A percentile compares a stretch with the other conserved stretches of the same genome.
These are phyloP conservation scores for Aphelenchoides avenae DNA, from an alignment of 1,140 invertebrate genomes.

Conservation along the genomic window DNA sequence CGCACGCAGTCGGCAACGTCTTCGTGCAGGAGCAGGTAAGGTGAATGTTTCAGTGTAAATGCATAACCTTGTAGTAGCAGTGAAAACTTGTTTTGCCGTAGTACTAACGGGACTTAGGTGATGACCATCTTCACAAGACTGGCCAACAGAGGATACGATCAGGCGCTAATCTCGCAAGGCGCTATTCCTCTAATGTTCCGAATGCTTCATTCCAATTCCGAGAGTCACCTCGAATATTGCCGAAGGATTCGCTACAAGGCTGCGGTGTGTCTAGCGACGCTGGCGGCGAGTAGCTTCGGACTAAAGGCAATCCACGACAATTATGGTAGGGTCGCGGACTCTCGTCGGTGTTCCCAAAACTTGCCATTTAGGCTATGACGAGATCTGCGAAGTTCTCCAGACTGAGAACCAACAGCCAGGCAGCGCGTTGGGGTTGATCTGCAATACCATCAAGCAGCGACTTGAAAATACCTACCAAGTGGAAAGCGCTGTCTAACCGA, in stretches of 20 bases:
- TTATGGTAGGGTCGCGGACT: not conserved
- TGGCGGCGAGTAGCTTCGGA: conserved; percentile 8
- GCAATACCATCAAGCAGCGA: conserved; percentile 22
- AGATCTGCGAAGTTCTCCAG: conserved; percentile 16
- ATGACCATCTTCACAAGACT: conserved; percentile 27
- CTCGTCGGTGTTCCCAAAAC: not conserved
- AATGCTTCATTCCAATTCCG: conserved; percentile 6
- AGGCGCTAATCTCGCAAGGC: conserved; percentile 24
- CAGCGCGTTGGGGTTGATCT: conserved; percentile 17
- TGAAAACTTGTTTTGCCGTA: not conserved
- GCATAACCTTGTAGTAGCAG: conserved; percentile 1
- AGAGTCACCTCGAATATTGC: conserved; percentile 4
- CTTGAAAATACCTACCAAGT: conserved; percentile 26
- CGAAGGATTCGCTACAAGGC: conserved; percentile 15
- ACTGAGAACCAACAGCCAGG: not conserved
- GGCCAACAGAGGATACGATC: conserved; percentile 26
- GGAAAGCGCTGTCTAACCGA: conserved; percentile 27
- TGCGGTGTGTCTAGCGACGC: conserved; percentile 21
- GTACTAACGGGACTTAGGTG: conserved; percentile 3
- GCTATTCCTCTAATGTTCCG: conserved; percentile 24
- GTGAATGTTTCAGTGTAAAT: conserved; percentile 3
- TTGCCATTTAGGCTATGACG: conserved; percentile 26
- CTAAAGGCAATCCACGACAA: conserved; percentile 23
- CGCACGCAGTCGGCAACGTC: conserved; percentile 5
- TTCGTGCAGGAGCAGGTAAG: conserved; percentile 20